Percentiles rank a stretch among this genome's conserved stretches.
These are phyloP conservation scores for Lamellibrachia columna DNA, from an alignment of 2,888 invertebrate genomes.

Conservation along the genomic window DNA sequence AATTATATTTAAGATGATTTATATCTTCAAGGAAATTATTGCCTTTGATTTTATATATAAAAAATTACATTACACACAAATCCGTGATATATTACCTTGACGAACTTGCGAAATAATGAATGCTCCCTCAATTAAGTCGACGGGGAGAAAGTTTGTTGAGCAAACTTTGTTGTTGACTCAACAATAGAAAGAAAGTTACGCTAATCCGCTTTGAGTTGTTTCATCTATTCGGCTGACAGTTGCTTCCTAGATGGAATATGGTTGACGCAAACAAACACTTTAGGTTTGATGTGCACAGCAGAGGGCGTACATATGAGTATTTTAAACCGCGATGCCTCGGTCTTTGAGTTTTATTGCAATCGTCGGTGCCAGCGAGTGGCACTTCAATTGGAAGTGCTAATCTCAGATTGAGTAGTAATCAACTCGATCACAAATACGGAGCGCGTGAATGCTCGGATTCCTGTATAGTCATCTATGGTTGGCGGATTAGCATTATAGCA, in stretches of 20 bases:
- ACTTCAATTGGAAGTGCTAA: background rate
- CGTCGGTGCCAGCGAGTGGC: background rate
- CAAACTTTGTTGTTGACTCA: constrained; percentile 16
- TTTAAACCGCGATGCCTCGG: background rate
- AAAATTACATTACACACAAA: background rate
- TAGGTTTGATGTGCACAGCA: background rate
- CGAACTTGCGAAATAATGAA: background rate
- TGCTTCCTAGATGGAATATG: background rate
- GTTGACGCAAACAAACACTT: background rate
- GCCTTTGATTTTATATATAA: background rate
- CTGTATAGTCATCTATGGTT: background rate
- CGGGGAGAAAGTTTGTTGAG: constrained; percentile 10
- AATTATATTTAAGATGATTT: background rate
- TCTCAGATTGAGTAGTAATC: background rate
- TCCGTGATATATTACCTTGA: background rate
- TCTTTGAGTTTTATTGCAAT: background rate
- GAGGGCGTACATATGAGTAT: background rate
- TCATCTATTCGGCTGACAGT: background rate
- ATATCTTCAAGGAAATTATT: background rate
- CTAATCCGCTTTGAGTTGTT: constrained; percentile 6
- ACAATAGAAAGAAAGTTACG: constrained; percentile 12
- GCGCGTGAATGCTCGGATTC: background rate
- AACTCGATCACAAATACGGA: background rate
- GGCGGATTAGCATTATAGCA: background rate
- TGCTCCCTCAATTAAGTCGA: background rate